Evolutionary conservation across 2,113 vertebrate species (phyloP).

Genomic region (Condylura cristata): DNA sequence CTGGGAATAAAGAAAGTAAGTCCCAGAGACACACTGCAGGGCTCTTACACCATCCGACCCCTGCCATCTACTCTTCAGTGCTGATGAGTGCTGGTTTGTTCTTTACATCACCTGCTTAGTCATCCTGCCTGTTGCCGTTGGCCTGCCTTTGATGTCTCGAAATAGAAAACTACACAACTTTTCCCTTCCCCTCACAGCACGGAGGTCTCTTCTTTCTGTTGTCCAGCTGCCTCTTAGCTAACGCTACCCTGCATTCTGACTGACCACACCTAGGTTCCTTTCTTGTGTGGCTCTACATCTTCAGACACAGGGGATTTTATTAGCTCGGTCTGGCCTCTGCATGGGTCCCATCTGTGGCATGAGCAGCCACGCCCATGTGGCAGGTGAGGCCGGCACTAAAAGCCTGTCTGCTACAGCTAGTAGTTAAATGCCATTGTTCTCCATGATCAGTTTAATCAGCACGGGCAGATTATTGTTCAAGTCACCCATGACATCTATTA

Average conservation of each 20-base stretch:
- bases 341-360: background rate
- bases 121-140: background rate
- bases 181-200: background rate
- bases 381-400: background rate
- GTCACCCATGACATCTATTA: background rate
- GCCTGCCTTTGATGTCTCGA: background rate
- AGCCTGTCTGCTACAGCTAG: background rate
- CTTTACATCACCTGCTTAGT: background rate
- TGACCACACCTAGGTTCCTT: background rate
- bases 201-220: background rate
- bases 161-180: background rate
- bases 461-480: background rate
- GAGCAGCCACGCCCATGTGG: background rate
- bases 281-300: background rate
- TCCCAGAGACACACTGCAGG: background rate
- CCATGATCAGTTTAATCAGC: background rate
- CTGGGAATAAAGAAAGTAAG: constrained; percentile 81
- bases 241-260: background rate
- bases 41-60: accelerated
- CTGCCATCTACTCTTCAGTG: background rate
- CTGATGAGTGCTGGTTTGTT: background rate
- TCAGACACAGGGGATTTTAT: background rate
- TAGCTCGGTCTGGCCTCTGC: background rate
- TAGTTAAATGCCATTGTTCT: background rate
- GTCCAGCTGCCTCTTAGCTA: background rate